phyloP scores from a whole-genome alignment of 2,113 vertebrate species.

The Beaufortia kweichowensis region DNA sequence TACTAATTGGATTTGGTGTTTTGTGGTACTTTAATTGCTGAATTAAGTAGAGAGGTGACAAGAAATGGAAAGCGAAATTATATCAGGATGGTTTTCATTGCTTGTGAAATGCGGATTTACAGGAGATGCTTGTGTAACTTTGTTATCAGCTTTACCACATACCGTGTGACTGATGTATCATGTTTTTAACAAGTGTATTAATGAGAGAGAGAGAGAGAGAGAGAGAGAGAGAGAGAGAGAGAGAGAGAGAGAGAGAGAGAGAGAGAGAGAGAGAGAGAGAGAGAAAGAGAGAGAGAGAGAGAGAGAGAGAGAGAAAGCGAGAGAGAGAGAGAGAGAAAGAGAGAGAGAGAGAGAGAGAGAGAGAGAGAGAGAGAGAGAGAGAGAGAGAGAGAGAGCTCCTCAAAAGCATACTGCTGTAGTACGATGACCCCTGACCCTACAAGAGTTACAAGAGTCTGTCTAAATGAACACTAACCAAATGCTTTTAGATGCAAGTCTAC shows the following conservation, averaged over 20 bases:
- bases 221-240: slow-evolving; percentile 29
- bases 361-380: slow-evolving; percentile 4
- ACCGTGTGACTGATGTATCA: slow-evolving; percentile 22
- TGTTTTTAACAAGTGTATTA: slow-evolving; percentile 10
- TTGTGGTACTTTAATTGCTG: no score
- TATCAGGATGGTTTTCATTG: background rate
- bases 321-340: slow-evolving; percentile 31
- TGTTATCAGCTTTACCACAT: background rate
- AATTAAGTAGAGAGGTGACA: no score
- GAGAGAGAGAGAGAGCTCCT: background rate
- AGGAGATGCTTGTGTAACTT: no score
- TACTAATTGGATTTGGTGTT: no score
- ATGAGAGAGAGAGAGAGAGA: slow-evolving; percentile 23
- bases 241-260: slow-evolving; percentile 2
- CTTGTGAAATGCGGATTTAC: no score
- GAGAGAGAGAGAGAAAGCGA: slow-evolving; percentile 28
- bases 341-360: slow-evolving; percentile 6
- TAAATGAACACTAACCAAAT: slow-evolving; percentile 12
- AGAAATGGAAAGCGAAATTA: no score
- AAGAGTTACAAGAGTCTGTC: background rate
- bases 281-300: slow-evolving; percentile 12
- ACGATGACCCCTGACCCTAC: slow-evolving; percentile 3
- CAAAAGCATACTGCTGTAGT: slow-evolving; percentile 22
- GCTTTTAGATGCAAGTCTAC: slow-evolving; percentile 18
- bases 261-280: background rate